A percentile compares a stretch with the other conserved stretches of the same genome.
phyloP scores from a whole-genome alignment of 2,113 vertebrate species.

The Trinectes maculatus region DNA sequence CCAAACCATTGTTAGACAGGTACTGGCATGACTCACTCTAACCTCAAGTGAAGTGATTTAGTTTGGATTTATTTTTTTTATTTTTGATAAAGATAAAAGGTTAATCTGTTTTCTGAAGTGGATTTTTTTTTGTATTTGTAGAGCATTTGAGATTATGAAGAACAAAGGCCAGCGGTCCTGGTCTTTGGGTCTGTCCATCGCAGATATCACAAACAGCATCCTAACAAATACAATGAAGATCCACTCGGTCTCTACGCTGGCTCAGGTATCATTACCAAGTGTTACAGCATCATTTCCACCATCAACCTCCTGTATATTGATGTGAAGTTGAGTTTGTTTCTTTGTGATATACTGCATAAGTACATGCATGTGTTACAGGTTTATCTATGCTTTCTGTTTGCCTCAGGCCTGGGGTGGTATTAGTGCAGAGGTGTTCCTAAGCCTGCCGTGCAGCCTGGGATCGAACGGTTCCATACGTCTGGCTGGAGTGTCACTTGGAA shows the following conservation, averaged over 20 bases:
- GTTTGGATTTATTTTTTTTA: background rate
- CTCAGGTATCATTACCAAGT: constrained; percentile 84
- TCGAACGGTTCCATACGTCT: constrained; percentile 83
- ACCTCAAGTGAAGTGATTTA: too few species aligned
- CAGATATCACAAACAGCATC: constrained; percentile 91
- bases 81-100: background rate
- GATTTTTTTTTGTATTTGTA: constrained; percentile 60
- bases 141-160: constrained; percentile 90
- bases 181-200: constrained; percentile 93
- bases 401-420: constrained; percentile 87
- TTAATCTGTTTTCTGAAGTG: too few species aligned
- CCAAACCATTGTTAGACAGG: constrained; percentile 88
- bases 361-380: background rate
- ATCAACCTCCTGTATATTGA: background rate
- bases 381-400: background rate
- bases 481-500: constrained; percentile 78
- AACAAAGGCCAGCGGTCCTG: constrained; percentile 91
- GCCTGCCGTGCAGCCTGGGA: constrained; percentile 90
- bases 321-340: background rate
- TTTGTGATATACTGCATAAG: background rate
- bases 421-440: constrained; percentile 91
- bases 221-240: constrained; percentile 86
- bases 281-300: background rate
- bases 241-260: constrained; percentile 91
- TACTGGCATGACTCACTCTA: constrained; percentile 44